Evolutionary conservation across 2,888 invertebrate species (phyloP).

Genomic region (Hirudinaria manillensis): DNA sequence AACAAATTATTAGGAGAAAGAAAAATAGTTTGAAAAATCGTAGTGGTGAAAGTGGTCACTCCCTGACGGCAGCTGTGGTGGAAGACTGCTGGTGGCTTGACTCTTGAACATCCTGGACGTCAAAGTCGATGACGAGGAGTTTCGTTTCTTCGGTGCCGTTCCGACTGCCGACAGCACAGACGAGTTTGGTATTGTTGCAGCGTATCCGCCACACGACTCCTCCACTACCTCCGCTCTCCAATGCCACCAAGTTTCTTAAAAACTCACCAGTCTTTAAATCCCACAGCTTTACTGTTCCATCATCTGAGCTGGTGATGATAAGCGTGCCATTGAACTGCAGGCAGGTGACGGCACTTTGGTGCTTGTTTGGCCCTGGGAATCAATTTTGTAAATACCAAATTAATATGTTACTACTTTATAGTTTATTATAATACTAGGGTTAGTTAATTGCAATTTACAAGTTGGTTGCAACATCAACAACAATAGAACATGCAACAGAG

Average conservation of each 20-base stretch:
- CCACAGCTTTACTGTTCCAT: conserved; percentile 98
- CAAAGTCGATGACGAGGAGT: conserved; percentile 91
- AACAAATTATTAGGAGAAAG: too few species aligned
- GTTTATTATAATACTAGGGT: background rate
- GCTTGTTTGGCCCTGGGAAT: conserved; percentile 78
- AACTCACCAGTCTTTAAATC: conserved; percentile 89
- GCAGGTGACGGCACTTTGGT: conserved; percentile 96
- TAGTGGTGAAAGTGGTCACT: too few species aligned
- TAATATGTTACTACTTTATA: background rate
- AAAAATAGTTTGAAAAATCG: too few species aligned
- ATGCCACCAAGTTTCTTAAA: conserved; percentile 85
- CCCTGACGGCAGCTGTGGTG: too few species aligned
- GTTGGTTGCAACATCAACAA: too few species aligned
- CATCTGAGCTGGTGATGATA: conserved; percentile 97
- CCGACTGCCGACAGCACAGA: conserved; percentile 95
- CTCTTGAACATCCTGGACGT: conserved; percentile 59
- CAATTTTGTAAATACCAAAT: background rate
- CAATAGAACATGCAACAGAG: too few species aligned
- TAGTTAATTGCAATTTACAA: background rate
- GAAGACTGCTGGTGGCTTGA: too few species aligned
- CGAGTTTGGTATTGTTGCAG: conserved; percentile 89
- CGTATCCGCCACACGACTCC: conserved; percentile 97
- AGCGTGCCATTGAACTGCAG: conserved; percentile 88
- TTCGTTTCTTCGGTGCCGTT: conserved; percentile 99
- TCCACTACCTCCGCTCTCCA: conserved; percentile 90